Evolutionary conservation across 2,888 invertebrate species (phyloP), one percentile per base, ranked within the genome.

Genomic region (Erebia epiphron): DNA sequence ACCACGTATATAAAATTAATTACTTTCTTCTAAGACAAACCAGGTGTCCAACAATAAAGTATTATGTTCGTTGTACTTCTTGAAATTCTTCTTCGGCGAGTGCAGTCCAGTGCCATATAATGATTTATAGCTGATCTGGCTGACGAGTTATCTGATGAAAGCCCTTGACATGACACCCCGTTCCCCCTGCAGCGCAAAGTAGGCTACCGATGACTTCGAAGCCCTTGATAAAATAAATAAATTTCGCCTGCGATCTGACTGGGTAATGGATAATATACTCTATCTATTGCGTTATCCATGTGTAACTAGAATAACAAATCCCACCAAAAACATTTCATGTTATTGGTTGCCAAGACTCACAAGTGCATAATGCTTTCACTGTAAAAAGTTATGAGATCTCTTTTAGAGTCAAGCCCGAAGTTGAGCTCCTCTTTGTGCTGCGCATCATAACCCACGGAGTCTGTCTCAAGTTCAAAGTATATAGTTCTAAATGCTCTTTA

Each of bases 41-140:
- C 43, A 43, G 61, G 60, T 43, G 56, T 57, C 56, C 43, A 21
- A 11, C 21, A 49, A 18, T 49, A 1, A 61, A 62, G 46, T 13
- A 14, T 35, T 41, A 64, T 54, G 16, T 52, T 64, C 46, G 21
- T 64, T 52, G 64, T 16, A 64, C 35, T 54, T 54, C 54, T 54
- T 35, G 62, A 11, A 5, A 16, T 54, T 64, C 41, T 41, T 64
- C 64, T 64, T 52, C 64, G n/a, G 52, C 64, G 64, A 14, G 14
- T 49, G 26, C 49, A 4, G 50, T 62, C 43, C 61, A 21, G 18
- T 13, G 46, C 46, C 43, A 62, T 16, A 18, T 43, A 35, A 18
- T 10, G 18, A 49, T 49, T 18, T 62, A 46, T 49, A 49, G 62
- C 21, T 21, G 62, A 49, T 14, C 49, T 62, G 46, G 46, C 21